Evolutionary conservation across 23 tunicate species (phyloP).

Genomic region (Styela plicata): DNA sequence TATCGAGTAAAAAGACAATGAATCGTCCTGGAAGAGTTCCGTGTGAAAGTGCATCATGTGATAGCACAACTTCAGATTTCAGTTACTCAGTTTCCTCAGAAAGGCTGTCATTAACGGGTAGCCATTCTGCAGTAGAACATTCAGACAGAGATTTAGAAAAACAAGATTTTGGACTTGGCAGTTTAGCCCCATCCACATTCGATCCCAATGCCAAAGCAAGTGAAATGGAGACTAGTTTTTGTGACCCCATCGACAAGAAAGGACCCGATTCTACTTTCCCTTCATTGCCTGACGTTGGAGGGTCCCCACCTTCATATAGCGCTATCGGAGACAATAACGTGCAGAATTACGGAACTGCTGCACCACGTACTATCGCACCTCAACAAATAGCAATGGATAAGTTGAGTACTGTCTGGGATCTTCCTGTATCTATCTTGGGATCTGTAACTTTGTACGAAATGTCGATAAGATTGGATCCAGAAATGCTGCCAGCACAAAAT

Average conservation of each 20-base stretch:
- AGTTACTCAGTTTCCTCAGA: not conserved
- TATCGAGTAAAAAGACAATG: too few relatives aligned
- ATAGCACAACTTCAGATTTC: constrained; percentile 14
- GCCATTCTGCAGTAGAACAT: not conserved
- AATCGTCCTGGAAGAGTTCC: not conserved
- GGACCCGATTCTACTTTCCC: constrained; percentile 25
- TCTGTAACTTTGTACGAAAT: constrained; percentile 31
- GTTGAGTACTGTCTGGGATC: not conserved
- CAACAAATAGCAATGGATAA: not conserved
- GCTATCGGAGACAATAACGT: not conserved
- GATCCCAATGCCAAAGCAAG: not conserved
- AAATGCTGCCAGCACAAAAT: constrained; percentile 39
- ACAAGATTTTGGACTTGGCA: not conserved
- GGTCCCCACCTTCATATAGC: constrained; percentile 3
- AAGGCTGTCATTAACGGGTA: not conserved
- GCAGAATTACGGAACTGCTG: not conserved
- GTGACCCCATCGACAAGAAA: not conserved
- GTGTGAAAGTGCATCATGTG: constrained; percentile 4
- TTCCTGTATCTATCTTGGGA: constrained; percentile 36
- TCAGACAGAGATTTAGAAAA: not conserved
- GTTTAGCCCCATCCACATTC: not conserved
- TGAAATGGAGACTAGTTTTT: not conserved
- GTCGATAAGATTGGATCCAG: constrained; percentile 48
- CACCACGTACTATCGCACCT: not conserved
- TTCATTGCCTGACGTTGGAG: not conserved